These are phyloP conservation scores for Pantherophis guttatus DNA, from an alignment of 2,113 vertebrate genomes.

Conservation along the genomic window DNA sequence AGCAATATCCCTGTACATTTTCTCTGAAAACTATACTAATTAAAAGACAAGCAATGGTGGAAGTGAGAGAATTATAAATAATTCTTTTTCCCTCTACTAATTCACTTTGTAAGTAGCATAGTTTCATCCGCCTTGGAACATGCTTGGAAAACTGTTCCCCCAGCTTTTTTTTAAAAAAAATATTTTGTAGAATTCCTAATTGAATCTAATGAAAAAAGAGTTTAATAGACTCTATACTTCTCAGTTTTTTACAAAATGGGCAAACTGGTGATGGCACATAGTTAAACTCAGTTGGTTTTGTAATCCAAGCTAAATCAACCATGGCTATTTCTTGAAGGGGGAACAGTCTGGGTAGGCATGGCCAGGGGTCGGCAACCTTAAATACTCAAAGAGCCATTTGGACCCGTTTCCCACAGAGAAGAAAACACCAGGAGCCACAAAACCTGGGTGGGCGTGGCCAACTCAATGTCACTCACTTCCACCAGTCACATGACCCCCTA, in stretches of 20 bases:
- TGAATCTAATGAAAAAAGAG: neutral
- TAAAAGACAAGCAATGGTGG: neutral
- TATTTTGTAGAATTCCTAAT: neutral
- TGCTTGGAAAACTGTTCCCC: neutral
- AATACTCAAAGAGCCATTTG: too few species aligned
- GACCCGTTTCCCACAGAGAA: too few species aligned
- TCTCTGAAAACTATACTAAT: neutral
- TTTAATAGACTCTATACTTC: neutral
- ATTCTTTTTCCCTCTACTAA: neutral
- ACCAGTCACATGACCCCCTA: too few species aligned
- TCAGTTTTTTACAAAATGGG: neutral
- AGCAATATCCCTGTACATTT: neutral
- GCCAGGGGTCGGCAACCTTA: too few species aligned
- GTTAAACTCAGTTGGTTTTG: neutral
- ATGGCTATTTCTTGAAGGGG: neutral
- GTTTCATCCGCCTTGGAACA: neutral
- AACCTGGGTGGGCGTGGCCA: too few species aligned
- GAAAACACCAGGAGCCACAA: too few species aligned
- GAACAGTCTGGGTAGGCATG: neutral
- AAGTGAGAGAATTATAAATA: neutral
- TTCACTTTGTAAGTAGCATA: neutral
- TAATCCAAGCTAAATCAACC: neutral
- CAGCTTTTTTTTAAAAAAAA: neutral
- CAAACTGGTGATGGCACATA: neutral
- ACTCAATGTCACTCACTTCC: too few species aligned